Percentiles rank a stretch among this genome's conserved stretches.
These are phyloP conservation scores for Chaetodon auriga DNA, from an alignment of 2,113 vertebrate species.

Conservation along the genomic window DNA sequence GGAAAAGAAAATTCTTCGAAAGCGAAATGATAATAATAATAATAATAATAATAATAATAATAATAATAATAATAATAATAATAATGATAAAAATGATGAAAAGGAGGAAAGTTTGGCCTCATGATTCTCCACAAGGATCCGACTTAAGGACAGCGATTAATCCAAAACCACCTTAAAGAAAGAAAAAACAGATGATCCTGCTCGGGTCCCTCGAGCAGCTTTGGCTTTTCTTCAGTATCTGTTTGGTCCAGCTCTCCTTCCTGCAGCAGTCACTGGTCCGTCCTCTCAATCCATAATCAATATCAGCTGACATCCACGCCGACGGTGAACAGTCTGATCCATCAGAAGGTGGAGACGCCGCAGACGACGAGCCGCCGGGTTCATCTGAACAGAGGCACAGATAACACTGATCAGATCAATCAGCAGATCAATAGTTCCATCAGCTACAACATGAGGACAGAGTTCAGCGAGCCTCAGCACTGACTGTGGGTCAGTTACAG, in stretches of 20 bases:
- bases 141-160: not conserved
- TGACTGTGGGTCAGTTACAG: not conserved
- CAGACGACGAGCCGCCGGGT: not conserved
- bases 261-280: not conserved
- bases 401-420: constrained; percentile 6
- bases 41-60: constrained; percentile 21
- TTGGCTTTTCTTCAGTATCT: constrained; percentile 33
- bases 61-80: constrained; percentile 1
- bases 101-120: constrained; percentile 32
- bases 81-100: constrained; percentile 5
- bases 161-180: constrained; percentile 12
- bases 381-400: constrained; percentile 62
- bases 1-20: not conserved
- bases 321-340: not conserved
- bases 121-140: not conserved
- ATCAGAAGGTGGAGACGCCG: not conserved
- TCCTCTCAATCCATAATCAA: constrained; percentile 8
- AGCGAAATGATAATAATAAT: not conserved
- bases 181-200: constrained; percentile 30
- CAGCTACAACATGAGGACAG: not conserved
- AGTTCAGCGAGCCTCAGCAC: not conserved
- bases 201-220: constrained; percentile 22
- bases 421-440: not conserved
- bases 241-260: constrained; percentile 40
- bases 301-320: not conserved